A percentile compares a stretch with the other conserved stretches of the same genome.
phyloP scores from a whole-genome alignment of 53 echinoderm and acorn worm genomes.

The Stichopus horrens region DNA sequence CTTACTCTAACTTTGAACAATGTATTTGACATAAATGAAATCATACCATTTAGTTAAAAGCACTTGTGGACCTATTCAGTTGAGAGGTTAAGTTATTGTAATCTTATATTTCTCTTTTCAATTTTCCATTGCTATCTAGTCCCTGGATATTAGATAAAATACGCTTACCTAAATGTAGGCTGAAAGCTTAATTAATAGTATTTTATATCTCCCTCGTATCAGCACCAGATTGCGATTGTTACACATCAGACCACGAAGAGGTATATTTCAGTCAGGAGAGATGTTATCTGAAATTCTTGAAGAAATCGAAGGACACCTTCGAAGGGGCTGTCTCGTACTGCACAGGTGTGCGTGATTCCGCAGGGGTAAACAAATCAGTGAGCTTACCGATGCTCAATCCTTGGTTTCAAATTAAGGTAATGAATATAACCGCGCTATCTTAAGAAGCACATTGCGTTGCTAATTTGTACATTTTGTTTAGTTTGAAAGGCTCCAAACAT shows the following conservation, averaged over 20 bases:
- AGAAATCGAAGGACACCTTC: not conserved
- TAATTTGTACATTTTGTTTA: no score
- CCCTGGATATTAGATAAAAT: not conserved
- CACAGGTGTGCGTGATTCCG: not conserved
- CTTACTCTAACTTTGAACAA: no score
- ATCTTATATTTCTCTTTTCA: not conserved
- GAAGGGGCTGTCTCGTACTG: not conserved
- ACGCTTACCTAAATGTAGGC: not conserved
- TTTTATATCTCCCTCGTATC: not conserved
- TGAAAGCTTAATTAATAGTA: not conserved
- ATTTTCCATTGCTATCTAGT: not conserved
- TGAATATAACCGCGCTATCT: not conserved
- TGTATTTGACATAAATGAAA: not conserved
- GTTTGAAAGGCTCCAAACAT: no score
- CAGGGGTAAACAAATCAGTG: not conserved
- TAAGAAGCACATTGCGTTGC: no score
- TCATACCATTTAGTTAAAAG: not conserved
- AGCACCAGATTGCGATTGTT: not conserved
- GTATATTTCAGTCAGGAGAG: not conserved
- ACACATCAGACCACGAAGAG: not conserved
- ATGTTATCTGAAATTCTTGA: not conserved
- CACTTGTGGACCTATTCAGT: not conserved
- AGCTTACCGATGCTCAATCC: not conserved
- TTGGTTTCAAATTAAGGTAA: not conserved
- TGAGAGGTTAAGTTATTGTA: not conserved